Percentiles rank a stretch among this genome's conserved stretches.
These are phyloP conservation scores for Automeris io DNA, from an alignment of 2,888 invertebrate genomes.

Conservation along the genomic window DNA sequence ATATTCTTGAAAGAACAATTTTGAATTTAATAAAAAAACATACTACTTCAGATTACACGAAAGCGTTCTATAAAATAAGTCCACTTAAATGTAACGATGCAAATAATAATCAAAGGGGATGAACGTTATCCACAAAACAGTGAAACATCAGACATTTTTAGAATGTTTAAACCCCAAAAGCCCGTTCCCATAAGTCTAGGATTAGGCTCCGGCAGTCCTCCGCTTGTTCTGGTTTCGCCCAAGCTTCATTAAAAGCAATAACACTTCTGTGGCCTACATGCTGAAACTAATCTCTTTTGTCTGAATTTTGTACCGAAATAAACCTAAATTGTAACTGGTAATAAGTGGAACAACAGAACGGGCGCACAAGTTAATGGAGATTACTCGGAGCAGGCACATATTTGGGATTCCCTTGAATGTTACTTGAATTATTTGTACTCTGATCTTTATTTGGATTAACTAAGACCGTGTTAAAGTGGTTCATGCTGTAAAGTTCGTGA, in stretches of 20 bases:
- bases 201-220: conserved; percentile 14
- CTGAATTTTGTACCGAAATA: conserved; percentile 50
- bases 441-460: neutral
- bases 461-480: neutral
- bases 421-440: neutral
- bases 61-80: neutral
- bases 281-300: conserved; percentile 58
- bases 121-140: conserved; percentile 32
- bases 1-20: too few relatives aligned
- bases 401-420: neutral
- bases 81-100: neutral
- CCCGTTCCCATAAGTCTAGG: conserved; percentile 22
- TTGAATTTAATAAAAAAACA: neutral
- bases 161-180: conserved; percentile 23
- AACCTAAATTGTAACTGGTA: conserved; percentile 14
- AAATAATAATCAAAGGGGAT: conserved; percentile 23
- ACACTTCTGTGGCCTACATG: conserved; percentile 33
- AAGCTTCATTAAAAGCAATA: conserved; percentile 48
- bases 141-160: conserved; percentile 28
- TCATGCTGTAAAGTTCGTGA: neutral
- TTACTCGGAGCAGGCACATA: conserved; percentile 7
- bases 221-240: conserved; percentile 19
- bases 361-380: conserved; percentile 4
- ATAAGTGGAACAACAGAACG: conserved; percentile 5
- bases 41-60: neutral